Percentiles rank a stretch among this genome's conserved stretches.
These are phyloP conservation scores for Anoplolepis gracilipes DNA, from an alignment of 1,140 invertebrate species.

Conservation along the genomic window DNA sequence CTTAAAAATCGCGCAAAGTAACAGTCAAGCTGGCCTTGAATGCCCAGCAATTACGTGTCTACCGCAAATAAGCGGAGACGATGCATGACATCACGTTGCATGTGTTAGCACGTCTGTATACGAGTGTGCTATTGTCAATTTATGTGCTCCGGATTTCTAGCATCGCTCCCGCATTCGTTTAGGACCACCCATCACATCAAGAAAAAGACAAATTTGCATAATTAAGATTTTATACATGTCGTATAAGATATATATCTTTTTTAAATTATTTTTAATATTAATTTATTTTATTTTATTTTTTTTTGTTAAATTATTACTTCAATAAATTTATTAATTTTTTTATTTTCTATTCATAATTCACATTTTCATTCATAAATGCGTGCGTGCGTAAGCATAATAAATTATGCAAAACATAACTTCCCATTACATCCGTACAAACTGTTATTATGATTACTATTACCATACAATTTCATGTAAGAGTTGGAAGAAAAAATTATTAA, in stretches of 20 bases:
- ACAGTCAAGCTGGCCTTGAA: conserved; percentile 67
- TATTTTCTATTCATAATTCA: no score
- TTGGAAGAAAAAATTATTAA: neutral
- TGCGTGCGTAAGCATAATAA: neutral
- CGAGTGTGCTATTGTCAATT: conserved; percentile 31
- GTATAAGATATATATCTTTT: no score
- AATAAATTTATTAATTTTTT: no score
- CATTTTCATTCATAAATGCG: neutral
- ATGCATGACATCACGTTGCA: conserved; percentile 64
- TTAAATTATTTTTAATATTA: no score
- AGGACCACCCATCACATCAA: neutral
- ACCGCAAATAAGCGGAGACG: conserved; percentile 67
- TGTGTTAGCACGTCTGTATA: conserved; percentile 16
- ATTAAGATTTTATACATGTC: conserved; percentile 24
- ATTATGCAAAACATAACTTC: neutral
- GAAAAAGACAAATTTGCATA: conserved; percentile 18
- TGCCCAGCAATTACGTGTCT: conserved; percentile 69
- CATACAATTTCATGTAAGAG: neutral
- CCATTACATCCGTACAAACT: neutral
- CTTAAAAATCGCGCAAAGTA: conserved; percentile 71
- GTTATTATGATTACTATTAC: neutral
- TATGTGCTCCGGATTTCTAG: conserved; percentile 48
- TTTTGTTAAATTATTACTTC: no score
- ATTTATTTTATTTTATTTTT: neutral
- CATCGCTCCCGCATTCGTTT: conserved; percentile 21